phyloP scores from a whole-genome alignment of 1,140 invertebrate species.

The Babylonia areolata region DNA sequence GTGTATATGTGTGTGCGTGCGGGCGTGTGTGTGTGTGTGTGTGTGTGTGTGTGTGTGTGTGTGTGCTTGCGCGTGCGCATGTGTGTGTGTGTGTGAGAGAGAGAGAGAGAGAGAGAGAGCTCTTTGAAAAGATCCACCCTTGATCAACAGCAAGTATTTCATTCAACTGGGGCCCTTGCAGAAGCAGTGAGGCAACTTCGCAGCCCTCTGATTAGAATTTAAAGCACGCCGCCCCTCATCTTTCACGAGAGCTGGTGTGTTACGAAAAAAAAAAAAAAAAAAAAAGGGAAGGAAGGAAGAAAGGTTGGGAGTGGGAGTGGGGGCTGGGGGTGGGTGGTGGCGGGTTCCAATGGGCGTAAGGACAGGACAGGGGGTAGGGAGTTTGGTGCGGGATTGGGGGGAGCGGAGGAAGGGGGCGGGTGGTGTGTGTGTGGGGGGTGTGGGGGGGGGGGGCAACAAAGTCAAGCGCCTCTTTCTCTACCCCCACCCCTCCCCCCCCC shows the following conservation, averaged over 20 bases:
- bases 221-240: conserved; percentile 1
- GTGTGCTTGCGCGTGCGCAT: background rate
- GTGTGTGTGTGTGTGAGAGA: background rate
- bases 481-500: too few relatives aligned
- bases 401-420: background rate
- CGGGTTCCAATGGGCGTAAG: background rate
- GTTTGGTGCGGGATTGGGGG: too few relatives aligned
- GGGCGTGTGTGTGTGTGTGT: too few relatives aligned
- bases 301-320: background rate
- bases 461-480: too few relatives aligned
- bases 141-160: too few relatives aligned
- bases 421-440: background rate
- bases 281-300: background rate
- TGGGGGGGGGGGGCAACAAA: background rate
- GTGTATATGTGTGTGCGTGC: background rate
- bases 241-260: background rate
- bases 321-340: background rate
- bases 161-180: too few relatives aligned
- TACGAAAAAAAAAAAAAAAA: background rate
- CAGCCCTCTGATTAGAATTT: conserved; percentile 1
- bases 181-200: background rate
- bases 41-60: background rate
- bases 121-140: too few relatives aligned
- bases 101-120: background rate
- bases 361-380: background rate